Evolutionary conservation across 1,140 invertebrate species (phyloP), one percentile per base, ranked within the genome.

Genomic region (Homalodisca vitripennis): DNA sequence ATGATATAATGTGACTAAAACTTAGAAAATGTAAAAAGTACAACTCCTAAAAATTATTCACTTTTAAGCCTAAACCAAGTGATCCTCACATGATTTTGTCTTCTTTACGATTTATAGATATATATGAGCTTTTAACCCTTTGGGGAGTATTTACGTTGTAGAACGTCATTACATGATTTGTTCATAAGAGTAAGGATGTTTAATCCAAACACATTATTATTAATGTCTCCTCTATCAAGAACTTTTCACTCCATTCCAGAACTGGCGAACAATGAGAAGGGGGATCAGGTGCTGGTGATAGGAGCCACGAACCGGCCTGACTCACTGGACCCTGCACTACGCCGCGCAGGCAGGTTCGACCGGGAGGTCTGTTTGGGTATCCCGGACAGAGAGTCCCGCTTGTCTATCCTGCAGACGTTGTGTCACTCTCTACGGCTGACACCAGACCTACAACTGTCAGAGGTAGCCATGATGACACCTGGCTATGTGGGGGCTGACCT

Each of bases 401-500:
- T 83, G 69, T 84, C 89, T 69, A 95, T 95, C 67, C 76, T 95
- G n/a, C 80, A 84, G 75, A 88, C 95, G 31, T 80, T 93, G 75
- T 85, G 86, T 55, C 77, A 80, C 30, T 85, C 86, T 29, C 78
- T 97, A 55, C 85, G 86, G 67, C 77, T 98, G 6, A 81, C 85
- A 65, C 74, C 85, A 26, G 85, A 88, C 74, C 85, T 97, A 73
- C 86, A 92, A 77, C 87, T 89, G 71, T 78, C 85, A 70, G 79
- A 82, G 34, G 80, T 99, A 55, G 93, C 95, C 29, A 86, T 89
- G 73, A 81, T 90, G 26, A 98, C 95, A 32, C 97, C 97, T 10
- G 97, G 97, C n/a, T 99, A 91, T 85, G 96, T 98, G 34, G 97
- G 95, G 24, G 95, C 94, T 13, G 98, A 99, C 86, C 83, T 99